These are phyloP conservation scores for Serripes groenlandicus DNA, from an alignment of 2,888 invertebrate genomes.

Conservation along the genomic window DNA sequence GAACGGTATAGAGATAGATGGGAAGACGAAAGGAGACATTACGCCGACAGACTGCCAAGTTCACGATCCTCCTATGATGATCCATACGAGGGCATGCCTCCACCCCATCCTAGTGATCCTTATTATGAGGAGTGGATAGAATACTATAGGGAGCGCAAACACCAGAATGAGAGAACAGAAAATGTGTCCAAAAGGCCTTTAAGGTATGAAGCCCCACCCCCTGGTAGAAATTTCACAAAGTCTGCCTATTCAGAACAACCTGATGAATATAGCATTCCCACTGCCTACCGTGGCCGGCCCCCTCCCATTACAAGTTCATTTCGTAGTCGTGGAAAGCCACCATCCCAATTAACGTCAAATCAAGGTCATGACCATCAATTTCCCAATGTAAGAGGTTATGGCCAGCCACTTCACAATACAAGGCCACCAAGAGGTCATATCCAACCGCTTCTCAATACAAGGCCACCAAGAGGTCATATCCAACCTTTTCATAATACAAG, in stretches of 20 bases:
- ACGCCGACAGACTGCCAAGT: neutral
- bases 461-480: neutral
- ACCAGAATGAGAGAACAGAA: neutral
- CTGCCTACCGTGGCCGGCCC: neutral
- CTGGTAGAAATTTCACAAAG: neutral
- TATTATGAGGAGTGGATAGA: constrained; percentile 29
- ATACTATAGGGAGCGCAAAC: neutral
- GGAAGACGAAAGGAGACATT: neutral
- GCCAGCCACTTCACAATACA: no score
- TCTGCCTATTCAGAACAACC: neutral
- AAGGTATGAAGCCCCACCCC: neutral
- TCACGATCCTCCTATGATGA: neutral
- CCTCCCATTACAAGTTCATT: neutral
- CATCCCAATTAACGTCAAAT: no score
- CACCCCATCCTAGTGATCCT: constrained; percentile 16
- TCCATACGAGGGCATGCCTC: constrained; percentile 1
- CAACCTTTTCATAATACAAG: neutral
- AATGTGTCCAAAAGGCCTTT: neutral
- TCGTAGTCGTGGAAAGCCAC: neutral
- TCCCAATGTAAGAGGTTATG: no score
- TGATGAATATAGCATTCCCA: neutral
- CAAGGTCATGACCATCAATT: neutral
- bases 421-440: neutral
- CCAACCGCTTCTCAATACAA: neutral
- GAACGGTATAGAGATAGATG: neutral